Evolutionary conservation across 1,140 invertebrate genomes (phyloP), one percentile per base, ranked within the genome.

Genomic region (Drosophila carrolli): DNA sequence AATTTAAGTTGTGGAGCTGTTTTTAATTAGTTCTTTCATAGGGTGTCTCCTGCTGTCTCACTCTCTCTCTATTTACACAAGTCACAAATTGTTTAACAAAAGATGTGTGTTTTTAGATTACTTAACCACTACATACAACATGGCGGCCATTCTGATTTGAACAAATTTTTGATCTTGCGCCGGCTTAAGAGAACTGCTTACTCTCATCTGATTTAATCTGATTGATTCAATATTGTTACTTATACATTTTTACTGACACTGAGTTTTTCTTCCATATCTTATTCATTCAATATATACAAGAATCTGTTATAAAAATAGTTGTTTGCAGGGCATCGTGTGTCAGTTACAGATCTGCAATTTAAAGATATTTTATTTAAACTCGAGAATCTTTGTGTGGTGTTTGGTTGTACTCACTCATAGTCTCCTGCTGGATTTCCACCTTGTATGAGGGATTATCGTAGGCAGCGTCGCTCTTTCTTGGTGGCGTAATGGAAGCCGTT

Each of bases 371-470:
- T 11, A 37, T 60, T 35, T 23, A 4, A 11, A 23, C 8, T 14
- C 0, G 8, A n/a, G 0, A 8, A 16, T 9, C 10, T 29, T 16
- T 19, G 46, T 19, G 8, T 3, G 8, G 0, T 29, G 47, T 16
- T 1, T 5, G 4, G 1, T 10, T 10, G 8, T 23, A 75, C 84
- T 80, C 95, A 97, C 96, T 96, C 96, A 97, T 97, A 91, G 96
- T 97, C 93, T 97, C 96, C 94, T 97, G 96, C 93, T 97, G 96
- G 93, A 97, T 95, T 93, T 97, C 96, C 93, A 98, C 96, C 95
- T 98, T 98, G 94, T 98, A 98, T 82, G 97, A 97, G 58, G 97
- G 97, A 94, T 98, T 98, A 92, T 98, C 97, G 91, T 98, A 98
- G 46, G 97, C 97, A 8, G 97, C 80, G 67, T 91, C 85, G 75